These are phyloP conservation scores for Chionoecetes opilio DNA, from an alignment of 1,140 invertebrate genomes.

Conservation along the genomic window DNA sequence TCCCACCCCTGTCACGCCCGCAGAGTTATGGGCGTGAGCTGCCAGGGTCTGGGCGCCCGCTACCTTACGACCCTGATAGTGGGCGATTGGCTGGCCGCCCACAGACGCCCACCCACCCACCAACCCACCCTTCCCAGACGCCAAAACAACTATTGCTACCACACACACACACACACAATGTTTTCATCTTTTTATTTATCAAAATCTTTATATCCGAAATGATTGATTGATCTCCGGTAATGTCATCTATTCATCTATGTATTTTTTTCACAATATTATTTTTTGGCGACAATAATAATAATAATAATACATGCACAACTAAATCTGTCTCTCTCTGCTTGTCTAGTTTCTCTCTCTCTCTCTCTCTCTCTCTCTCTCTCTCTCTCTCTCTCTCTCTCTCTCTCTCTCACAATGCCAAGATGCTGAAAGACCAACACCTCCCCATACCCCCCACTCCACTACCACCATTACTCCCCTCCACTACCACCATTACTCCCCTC, in stretches of 20 bases:
- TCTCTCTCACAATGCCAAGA: not conserved
- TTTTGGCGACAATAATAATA: too few relatives aligned
- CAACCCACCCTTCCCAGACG: not conserved
- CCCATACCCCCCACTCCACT: too few relatives aligned
- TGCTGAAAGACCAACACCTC: not conserved
- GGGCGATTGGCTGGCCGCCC: slow-evolving; percentile 42
- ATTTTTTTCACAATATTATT: too few relatives aligned
- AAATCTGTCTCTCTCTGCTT: not conserved
- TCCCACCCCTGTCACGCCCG: slow-evolving; percentile 54
- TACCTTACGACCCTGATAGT: slow-evolving; percentile 66
- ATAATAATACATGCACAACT: too few relatives aligned
- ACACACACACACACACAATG: not conserved
- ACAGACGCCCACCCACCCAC: not conserved
- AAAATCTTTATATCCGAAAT: too few relatives aligned
- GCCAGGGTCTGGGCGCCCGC: slow-evolving; percentile 59
- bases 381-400: slow-evolving; percentile 17
- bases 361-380: slow-evolving; percentile 16
- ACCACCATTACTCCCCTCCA: too few relatives aligned
- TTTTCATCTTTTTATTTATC: not conserved
- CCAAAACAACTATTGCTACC: not conserved
- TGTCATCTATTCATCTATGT: too few relatives aligned
- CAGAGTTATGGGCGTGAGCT: slow-evolving; percentile 56
- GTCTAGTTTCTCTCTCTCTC: not conserved
- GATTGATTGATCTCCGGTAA: too few relatives aligned
- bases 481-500: not conserved